Conservation (phyloP, 2,113 vertebrate genomes). For the Cepphus grylle region DNA sequence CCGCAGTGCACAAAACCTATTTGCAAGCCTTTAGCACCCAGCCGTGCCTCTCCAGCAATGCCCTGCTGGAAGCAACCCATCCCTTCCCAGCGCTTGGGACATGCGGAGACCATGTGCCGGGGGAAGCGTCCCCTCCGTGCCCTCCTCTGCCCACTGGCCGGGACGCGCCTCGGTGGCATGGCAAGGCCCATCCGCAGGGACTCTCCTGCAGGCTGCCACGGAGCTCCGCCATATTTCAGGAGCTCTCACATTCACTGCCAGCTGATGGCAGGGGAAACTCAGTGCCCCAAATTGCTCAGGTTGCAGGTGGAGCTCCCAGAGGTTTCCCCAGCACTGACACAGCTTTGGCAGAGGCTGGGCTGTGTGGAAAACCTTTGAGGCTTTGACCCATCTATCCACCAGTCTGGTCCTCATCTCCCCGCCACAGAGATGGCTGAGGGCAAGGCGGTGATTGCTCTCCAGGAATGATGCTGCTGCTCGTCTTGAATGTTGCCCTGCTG, state of each 20-base stretch:
- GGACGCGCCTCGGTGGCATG: background rate
- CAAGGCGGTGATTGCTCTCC: background rate
- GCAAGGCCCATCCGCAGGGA: background rate
- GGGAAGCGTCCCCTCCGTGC: accelerated
- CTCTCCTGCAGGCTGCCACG: background rate
- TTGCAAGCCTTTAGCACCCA: background rate
- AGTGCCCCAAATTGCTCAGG: background rate
- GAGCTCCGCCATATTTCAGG: background rate
- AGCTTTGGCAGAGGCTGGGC: background rate
- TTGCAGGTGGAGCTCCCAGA: background rate
- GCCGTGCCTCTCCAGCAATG: accelerated
- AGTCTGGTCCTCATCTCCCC: background rate
- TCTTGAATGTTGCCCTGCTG: background rate
- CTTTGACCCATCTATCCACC: background rate
- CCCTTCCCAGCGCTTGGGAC: background rate
- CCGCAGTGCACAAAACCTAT: background rate
- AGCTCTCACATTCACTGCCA: background rate
- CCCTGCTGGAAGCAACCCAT: background rate
- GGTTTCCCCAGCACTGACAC: background rate
- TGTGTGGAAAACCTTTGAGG: background rate
- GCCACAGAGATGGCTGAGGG: background rate
- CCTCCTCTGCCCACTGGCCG: accelerated
- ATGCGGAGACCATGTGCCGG: accelerated
- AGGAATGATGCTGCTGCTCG: background rate
- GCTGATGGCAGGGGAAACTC: background rate